phyloP scores from a whole-genome alignment of 2,113 vertebrate species.

The Recurvirostra avosetta region DNA sequence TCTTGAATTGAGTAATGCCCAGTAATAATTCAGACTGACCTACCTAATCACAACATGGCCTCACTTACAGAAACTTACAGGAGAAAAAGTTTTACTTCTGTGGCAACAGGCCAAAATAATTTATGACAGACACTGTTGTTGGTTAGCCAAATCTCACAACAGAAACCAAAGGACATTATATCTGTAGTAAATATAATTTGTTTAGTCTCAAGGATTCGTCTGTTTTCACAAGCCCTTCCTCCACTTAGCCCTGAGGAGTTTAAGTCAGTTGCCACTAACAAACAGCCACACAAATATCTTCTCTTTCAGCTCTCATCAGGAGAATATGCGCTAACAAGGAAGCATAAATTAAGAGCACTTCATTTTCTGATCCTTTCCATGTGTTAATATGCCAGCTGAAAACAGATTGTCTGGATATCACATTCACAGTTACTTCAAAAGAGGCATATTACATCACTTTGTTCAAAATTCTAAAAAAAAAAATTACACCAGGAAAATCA shows the following conservation, averaged over 20 bases:
- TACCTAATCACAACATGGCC: background rate
- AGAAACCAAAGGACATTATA: background rate
- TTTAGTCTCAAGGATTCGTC: background rate
- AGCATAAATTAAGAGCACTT: background rate
- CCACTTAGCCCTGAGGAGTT: background rate
- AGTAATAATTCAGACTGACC: background rate
- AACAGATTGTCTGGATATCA: background rate
- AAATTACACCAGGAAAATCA: background rate
- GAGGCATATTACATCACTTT: background rate
- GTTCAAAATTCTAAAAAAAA: background rate
- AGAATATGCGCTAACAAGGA: background rate
- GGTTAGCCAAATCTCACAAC: background rate
- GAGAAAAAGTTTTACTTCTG: background rate
- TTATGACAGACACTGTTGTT: background rate
- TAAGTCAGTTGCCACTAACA: background rate
- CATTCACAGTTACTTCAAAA: background rate
- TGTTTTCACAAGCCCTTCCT: background rate
- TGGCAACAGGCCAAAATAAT: background rate
- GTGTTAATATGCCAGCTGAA: background rate
- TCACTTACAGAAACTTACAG: background rate
- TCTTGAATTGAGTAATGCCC: background rate
- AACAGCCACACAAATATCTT: background rate
- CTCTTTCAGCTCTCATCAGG: background rate
- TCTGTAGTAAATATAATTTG: background rate
- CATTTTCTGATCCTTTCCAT: background rate